Base-by-base conservation (phyloP, 2,888 invertebrate species). In the Mactromeris polynyma region DNA sequence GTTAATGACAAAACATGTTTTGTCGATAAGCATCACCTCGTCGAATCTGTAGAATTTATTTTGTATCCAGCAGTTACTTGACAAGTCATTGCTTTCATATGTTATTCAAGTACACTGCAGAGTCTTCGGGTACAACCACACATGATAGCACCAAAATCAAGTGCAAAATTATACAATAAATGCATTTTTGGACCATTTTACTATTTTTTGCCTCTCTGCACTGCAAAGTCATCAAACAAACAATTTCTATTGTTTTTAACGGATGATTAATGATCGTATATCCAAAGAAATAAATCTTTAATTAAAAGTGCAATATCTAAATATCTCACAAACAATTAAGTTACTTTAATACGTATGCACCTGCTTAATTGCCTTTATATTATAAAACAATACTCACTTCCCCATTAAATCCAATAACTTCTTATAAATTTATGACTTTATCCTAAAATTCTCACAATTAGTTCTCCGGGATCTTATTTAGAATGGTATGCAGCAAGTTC, bases 331-430 rank as follows among this genome's bases (percentile, higher is more conserved):
- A 73, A 33, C 11, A 33, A 58, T 58, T 73, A 73, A 19, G 19
- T 9, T 17, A 46, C 46, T 26, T 33, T 1, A 73, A 33, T 73
- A 3, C 21, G 17, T 11, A 9, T 73, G 73, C 73, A 73, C 73
- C 26, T 33, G 73, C 4, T 73, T 73, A 73, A 73, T 36, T 36
- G 2, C 6, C 36, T 11, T 26, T 17, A 36, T 6, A 73, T 19
- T 33, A 36, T 36, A 73, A 84, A 36, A 46, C 51, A 51, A 26
- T 54, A 83, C 84, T 84, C 51, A 84, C 84, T 78, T 84, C 58
- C 84, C 84, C 84, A 84, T 84, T 77, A 9, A 54, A 46, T 69
- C n/a, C 42, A n/a, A 77, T 7, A 21, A 78, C 46, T 46, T 79
- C 38, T 4, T 11, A 79, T 79, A 79, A 14, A 36, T 42, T n/a